Conservation (phyloP, 2,113 vertebrate species). For the Psilopogon haemacephalus region DNA sequence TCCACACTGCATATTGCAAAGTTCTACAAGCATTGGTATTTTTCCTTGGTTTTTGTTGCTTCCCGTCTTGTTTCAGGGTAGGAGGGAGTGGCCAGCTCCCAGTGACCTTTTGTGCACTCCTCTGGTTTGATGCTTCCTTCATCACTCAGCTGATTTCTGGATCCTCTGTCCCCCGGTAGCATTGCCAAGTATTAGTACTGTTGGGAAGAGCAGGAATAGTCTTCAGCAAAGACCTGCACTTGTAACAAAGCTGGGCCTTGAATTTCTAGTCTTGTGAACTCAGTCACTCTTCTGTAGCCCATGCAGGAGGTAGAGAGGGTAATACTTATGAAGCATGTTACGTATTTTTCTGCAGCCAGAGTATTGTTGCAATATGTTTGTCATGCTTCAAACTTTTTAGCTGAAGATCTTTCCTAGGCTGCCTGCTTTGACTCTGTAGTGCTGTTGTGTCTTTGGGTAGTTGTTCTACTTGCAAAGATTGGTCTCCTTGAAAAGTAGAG, state of each 20-base stretch:
- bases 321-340: background rate
- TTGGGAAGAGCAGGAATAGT: background rate
- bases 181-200: background rate
- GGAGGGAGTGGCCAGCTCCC: background rate
- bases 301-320: background rate
- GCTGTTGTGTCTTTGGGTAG: background rate
- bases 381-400: background rate
- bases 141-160: background rate
- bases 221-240: background rate
- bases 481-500: background rate
- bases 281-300: background rate
- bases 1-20: too few species aligned
- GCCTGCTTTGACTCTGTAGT: background rate
- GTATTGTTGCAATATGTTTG: background rate
- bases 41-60: background rate
- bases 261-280: background rate
- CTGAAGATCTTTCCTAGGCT: background rate
- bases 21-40: fast-evolving
- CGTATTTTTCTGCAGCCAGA: background rate
- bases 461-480: background rate
- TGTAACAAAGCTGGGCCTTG: background rate
- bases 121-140: background rate
- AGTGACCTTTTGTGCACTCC: background rate
- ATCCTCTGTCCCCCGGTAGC: background rate
- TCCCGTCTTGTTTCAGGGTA: background rate